These are phyloP conservation scores for Pyrrhura leucotis DNA, from an alignment of 2,797 vertebrate species.

Conservation along the genomic window DNA sequence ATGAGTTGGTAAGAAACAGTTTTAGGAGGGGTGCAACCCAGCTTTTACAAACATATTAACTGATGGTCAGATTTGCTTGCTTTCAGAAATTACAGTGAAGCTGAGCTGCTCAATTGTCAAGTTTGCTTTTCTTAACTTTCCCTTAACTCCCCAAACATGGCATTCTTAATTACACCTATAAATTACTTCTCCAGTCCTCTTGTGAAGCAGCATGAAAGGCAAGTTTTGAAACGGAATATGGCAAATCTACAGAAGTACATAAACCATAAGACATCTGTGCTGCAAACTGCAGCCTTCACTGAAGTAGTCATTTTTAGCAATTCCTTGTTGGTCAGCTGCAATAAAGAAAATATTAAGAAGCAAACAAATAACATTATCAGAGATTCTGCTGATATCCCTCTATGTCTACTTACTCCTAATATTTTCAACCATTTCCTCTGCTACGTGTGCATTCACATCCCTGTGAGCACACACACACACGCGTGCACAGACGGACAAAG, in stretches of 20 bases:
- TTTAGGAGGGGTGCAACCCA: not conserved
- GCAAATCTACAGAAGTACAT: not conserved
- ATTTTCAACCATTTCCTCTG: not conserved
- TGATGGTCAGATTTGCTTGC: not conserved
- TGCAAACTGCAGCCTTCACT: not conserved
- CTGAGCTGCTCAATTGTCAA: not conserved
- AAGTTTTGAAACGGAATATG: not conserved
- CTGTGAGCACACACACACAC: fast-evolving
- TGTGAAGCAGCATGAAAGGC: not conserved
- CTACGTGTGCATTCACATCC: not conserved
- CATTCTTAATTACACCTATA: not conserved
- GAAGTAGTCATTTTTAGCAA: not conserved
- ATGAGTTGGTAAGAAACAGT: not conserved
- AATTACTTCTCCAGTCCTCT: not conserved
- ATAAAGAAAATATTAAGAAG: not conserved
- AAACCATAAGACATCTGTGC: not conserved
- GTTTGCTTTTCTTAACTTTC: not conserved
- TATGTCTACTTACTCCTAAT: not conserved
- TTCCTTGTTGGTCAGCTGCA: not conserved
- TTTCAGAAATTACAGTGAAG: not conserved
- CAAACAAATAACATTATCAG: not conserved
- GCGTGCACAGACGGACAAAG: fast-evolving
- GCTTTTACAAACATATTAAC: not conserved
- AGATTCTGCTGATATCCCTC: not conserved
- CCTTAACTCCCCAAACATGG: not conserved